Evolutionary conservation across 2,888 invertebrate species (phyloP).

Genomic region (Sussaba pulchella): DNA sequence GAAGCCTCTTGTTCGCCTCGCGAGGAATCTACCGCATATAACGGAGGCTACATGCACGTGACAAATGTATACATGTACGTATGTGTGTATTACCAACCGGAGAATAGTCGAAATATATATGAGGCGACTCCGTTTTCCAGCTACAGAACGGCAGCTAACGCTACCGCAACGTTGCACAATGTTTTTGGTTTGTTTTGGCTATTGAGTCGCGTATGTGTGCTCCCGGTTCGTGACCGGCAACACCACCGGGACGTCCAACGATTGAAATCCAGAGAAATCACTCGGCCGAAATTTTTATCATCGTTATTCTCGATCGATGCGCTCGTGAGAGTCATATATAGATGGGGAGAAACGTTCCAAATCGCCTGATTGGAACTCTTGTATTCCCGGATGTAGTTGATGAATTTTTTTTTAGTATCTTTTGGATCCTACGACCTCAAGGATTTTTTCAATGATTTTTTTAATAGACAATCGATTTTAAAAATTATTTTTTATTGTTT

Average conservation of each 20-base stretch:
- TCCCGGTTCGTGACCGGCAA: background rate
- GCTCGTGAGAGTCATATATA: too few species aligned
- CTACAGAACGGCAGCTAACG: background rate
- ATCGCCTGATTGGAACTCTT: too few species aligned
- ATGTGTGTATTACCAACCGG: too few species aligned
- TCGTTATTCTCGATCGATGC: background rate
- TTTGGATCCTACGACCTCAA: too few species aligned
- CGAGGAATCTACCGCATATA: background rate
- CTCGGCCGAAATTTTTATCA: background rate
- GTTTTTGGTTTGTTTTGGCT: slow-evolving; percentile 70
- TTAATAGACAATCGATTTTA: too few species aligned
- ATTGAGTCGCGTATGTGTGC: slow-evolving; percentile 48
- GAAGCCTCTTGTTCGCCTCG: slow-evolving; percentile 48
- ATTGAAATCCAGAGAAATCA: background rate
- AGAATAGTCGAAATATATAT: background rate
- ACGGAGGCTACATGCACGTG: background rate
- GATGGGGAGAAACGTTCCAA: too few species aligned
- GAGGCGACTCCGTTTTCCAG: background rate
- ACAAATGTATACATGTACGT: slow-evolving; percentile 4
- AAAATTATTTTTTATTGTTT: too few species aligned
- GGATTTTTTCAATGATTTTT: too few species aligned
- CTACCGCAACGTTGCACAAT: background rate
- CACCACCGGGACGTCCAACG: background rate
- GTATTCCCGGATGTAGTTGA: too few species aligned
- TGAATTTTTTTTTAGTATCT: too few species aligned